A percentile compares a stretch with the other conserved stretches of the same genome.
These are phyloP conservation scores for Drosophila aldrichi DNA, from an alignment of 2,888 invertebrate species.

Conservation along the genomic window DNA sequence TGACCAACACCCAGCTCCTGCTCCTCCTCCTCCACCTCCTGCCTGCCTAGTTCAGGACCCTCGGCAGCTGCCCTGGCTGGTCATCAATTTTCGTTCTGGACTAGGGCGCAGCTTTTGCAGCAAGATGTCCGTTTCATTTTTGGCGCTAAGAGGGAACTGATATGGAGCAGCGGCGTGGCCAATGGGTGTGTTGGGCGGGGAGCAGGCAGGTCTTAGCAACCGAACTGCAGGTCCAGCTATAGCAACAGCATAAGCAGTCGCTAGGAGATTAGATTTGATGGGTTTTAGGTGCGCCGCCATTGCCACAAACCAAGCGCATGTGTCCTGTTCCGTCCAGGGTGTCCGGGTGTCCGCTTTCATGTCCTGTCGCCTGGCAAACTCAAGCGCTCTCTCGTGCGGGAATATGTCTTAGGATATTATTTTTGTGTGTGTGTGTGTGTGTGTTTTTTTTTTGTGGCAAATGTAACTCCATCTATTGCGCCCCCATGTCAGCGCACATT, in stretches of 20 bases:
- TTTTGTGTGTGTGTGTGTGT: background rate
- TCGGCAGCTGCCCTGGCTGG: conserved; percentile 57
- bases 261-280: conserved; percentile 80
- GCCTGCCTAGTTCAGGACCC: conserved; percentile 39
- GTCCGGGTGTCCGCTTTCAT: conserved; percentile 18
- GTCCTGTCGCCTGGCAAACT: conserved; percentile 37
- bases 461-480: conserved; percentile 33
- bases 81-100: conserved; percentile 79
- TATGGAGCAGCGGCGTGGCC: background rate
- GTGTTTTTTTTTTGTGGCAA: conserved; percentile 24
- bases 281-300: conserved; percentile 69
- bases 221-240: conserved; percentile 34
- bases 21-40: background rate
- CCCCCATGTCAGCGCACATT: conserved; percentile 16
- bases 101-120: conserved; percentile 54
- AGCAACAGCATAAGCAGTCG: conserved; percentile 59
- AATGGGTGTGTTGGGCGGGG: background rate
- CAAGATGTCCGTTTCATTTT: conserved; percentile 54
- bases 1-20: conserved; percentile 61
- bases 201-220: conserved; percentile 44
- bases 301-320: conserved; percentile 47
- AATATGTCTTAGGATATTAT: conserved; percentile 67
- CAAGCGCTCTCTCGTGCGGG: conserved; percentile 44
- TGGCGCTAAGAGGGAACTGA: conserved; percentile 14
- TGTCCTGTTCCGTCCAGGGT: conserved; percentile 34